Base-by-base conservation (phyloP, 92 coral and sea anemone species). In the Porites cylindrica region DNA sequence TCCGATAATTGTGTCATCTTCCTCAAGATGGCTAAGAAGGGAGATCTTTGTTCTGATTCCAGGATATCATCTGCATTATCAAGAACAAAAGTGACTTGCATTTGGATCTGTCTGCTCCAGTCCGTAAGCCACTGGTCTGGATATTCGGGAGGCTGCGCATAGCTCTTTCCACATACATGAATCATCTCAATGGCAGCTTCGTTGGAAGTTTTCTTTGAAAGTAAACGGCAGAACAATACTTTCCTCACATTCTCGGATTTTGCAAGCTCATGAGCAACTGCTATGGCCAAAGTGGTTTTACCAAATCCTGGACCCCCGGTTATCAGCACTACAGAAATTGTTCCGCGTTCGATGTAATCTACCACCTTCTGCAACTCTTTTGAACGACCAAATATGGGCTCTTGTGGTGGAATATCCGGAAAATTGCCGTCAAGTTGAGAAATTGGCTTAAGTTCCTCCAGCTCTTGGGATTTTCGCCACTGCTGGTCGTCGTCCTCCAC, bases 281-380 rank as follows among this genome's bases (percentile, higher is more conserved):
- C 66, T 18, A 17, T 87, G 10, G 81, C 81, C 60, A 72, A 72
- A 62, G 90, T 75, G 8, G 90, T 80, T 54, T 87, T 87, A 2
- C 90, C 90, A 21, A 60, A 87, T 17, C 90, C 90, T 23, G 90
- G 90, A 8, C 90, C 90, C 1, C 90, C 90, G 43, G 86, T 87
- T 16, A 87, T 76, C 20, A 87, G 64, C 14, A 87, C 90, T 23
- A 75, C 76, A 7, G 77, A 67, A 23, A 26, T 12, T 14, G 52
- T 20, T 4, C 54, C 80, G 53, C 52, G 12, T 19, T 53, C 70
- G 51, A 87, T 23, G 24, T 6, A 10, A 1, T 71, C 53, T 9
- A 20, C 43, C 9, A 87, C 64, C 6, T 80, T 2, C 9, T 51
- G 29, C 17, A 80, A 17, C 8, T 87, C 90, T 1, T 79, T 1